Base-by-base conservation (phyloP, 2,888 invertebrate species). In the Drosophila mimica region DNA sequence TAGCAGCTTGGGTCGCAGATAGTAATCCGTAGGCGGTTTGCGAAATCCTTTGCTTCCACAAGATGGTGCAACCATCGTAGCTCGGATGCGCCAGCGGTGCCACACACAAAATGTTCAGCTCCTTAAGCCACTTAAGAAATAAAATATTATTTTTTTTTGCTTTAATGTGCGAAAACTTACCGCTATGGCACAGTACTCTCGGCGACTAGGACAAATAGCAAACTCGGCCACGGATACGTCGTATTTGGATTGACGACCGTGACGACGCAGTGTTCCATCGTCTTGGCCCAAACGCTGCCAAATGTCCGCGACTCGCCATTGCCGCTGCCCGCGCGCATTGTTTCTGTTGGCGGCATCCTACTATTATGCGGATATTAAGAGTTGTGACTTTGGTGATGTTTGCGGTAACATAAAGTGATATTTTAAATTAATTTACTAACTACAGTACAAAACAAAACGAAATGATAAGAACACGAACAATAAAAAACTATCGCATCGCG, bases 181-280 rank as follows among this genome's bases (percentile, higher is more conserved):
- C 73, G 98, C 97, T 86, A 98, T 96, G 54, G 98, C 98, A 93
- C 98, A 98, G 36, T 97, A 94, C 89, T 97, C 96, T 91, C 95
- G 95, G 66, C 97, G 96, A 60, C 95, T 94, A 62, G 95, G 94
- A 48, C 96, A 96, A 59, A 97, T 97, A 92, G 97, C 98, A 97
- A 98, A 98, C 93, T 98, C 98, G 0, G 98, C 97, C 17, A 97
- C 96, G 6, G 97, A 97, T 0, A 98, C 97, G 92, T 98, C 98
- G 93, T 98, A 98, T 94, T 98, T 98, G 91, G 98, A 98, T 90
- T 98, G 97, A 28, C 98, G 94, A 34, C 96, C 96, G 90, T 97
- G 96, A 88, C 97, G 97, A 79, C 96, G 95, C 13, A 97, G 94
- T 2, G 94, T 83, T 95, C 85, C 88, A 60, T 92, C 92, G 31